Evolutionary conservation across 2,888 invertebrate genomes (phyloP).

Genomic region (Cephus runcator): DNA sequence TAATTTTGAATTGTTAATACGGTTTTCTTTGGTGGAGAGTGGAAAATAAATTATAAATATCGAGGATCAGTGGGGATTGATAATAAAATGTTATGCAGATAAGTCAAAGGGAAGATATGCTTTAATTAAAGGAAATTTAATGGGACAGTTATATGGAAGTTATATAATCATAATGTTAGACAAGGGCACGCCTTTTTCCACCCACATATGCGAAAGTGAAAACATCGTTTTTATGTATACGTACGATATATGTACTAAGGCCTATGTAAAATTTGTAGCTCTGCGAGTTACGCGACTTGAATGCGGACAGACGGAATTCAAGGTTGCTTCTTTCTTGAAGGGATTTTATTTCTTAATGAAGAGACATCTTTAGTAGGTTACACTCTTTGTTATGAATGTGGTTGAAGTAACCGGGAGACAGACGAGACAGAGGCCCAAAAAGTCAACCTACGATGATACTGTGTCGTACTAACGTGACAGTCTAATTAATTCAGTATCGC

Average conservation of each 20-base stretch:
- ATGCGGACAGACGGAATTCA: neutral
- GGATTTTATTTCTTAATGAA: constrained; percentile 1
- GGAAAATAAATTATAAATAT: neutral
- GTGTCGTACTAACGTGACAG: neutral
- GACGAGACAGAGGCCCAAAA: neutral
- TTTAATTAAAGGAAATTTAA: neutral
- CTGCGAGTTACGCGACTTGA: neutral
- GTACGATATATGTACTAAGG: neutral
- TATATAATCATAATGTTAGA: neutral
- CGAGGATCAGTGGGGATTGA: neutral
- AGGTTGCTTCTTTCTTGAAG: neutral
- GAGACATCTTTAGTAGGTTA: neutral
- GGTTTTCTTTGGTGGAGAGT: neutral
- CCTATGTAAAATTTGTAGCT: neutral
- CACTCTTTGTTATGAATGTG: neutral
- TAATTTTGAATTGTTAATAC: neutral
- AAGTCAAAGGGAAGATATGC: neutral
- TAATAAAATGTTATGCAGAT: neutral
- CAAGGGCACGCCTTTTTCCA: neutral
- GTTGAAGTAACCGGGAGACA: neutral
- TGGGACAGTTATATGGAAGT: neutral
- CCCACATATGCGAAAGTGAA: neutral
- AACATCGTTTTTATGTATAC: neutral
- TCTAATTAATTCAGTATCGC: constrained; percentile 2
- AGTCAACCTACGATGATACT: neutral